Evolutionary conservation across 2,113 vertebrate species (phyloP).

Genomic region (Glareola pratincola): DNA sequence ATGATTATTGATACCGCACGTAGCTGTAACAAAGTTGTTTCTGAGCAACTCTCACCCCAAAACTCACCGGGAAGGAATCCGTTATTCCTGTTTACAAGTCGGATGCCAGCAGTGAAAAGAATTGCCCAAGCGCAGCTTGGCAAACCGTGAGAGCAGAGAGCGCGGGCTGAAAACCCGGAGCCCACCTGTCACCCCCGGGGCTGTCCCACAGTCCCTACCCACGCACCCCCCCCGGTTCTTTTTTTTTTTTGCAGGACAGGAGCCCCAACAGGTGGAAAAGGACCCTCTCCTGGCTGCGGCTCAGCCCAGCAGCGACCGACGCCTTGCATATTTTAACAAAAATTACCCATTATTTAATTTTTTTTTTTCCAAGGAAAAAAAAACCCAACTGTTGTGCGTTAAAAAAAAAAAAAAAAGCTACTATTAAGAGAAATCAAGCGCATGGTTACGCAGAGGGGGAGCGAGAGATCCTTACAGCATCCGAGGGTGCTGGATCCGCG

Average conservation of each 20-base stretch:
- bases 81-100: not conserved
- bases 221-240: not conserved
- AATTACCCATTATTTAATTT: not conserved
- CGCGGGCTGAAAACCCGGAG: accelerated
- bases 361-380: not conserved
- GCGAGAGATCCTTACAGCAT: not conserved
- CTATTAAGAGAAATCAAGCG: not conserved
- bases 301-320: not conserved
- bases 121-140: not conserved
- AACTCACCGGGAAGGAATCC: not conserved
- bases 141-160: not conserved
- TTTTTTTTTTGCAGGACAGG: not conserved
- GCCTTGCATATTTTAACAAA: not conserved
- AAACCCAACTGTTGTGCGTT: not conserved
- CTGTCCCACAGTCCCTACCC: not conserved
- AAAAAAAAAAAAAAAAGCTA: not conserved
- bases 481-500: conserved; percentile 4
- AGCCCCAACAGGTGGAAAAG: conserved; percentile 5
- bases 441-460: not conserved
- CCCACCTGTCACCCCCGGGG: not conserved
- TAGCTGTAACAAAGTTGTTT: not conserved
- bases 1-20: too few species aligned
- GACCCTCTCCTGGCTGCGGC: not conserved
- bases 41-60: not conserved
- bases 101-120: not conserved